Evolutionary conservation across 2,113 vertebrate species (phyloP).

Genomic region (Chroicocephalus ridibundus): DNA sequence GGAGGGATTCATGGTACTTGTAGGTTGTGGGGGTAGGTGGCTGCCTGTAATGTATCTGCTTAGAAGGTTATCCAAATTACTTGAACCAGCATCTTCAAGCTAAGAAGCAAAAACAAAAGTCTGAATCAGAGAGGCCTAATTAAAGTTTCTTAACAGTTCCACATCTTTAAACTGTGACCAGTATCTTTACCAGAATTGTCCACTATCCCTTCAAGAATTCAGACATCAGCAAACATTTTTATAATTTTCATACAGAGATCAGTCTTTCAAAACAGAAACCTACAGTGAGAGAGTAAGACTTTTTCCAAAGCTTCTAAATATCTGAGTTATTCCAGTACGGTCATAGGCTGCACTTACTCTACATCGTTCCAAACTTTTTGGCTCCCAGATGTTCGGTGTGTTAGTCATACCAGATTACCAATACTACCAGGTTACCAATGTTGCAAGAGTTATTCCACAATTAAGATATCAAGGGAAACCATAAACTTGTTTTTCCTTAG

Average conservation of each 20-base stretch:
- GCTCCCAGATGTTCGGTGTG: background rate
- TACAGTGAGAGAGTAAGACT: background rate
- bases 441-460: background rate
- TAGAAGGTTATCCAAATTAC: constrained; percentile 88
- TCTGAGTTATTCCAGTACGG: background rate
- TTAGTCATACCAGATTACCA: background rate
- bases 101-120: constrained; percentile 57
- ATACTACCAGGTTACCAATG: background rate
- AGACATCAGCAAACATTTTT: background rate
- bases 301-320: background rate
- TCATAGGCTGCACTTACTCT: background rate
- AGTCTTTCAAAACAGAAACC: background rate
- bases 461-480: background rate
- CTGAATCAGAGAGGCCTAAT: background rate
- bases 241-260: background rate
- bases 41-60: constrained; percentile 92
- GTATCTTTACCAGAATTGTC: background rate
- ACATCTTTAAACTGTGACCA: background rate
- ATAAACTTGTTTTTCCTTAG: background rate
- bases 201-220: background rate
- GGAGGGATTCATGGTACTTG: constrained; percentile 90
- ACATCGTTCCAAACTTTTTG: background rate
- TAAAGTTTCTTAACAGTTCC: background rate
- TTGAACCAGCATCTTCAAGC: constrained; percentile 97
- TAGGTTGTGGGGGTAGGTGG: constrained; percentile 84